phyloP scores from a whole-genome alignment of 2,888 invertebrate genomes.

The Drosophila mimetica region DNA sequence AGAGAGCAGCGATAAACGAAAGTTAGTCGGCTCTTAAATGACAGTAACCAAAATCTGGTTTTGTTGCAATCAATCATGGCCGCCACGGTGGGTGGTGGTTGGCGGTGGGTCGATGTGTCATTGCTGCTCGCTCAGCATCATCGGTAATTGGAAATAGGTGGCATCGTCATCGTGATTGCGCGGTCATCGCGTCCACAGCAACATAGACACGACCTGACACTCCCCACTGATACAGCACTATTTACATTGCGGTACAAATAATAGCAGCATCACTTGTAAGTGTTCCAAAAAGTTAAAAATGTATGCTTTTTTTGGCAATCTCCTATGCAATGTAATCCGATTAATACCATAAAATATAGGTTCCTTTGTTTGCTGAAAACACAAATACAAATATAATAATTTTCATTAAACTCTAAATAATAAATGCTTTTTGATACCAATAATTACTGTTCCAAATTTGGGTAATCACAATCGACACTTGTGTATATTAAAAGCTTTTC shows the following conservation, averaged over 20 bases:
- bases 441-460: too few relatives aligned
- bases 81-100: constrained; percentile 15
- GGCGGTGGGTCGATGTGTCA: constrained; percentile 8
- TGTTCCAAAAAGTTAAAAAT: background rate
- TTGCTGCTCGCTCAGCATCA: constrained; percentile 51
- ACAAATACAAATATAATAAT: too few relatives aligned
- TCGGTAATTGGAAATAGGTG: constrained; percentile 78
- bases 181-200: constrained; percentile 48
- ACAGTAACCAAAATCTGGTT: constrained; percentile 78
- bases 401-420: too few relatives aligned
- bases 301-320: too few relatives aligned
- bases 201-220: constrained; percentile 35
- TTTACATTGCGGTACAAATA: constrained; percentile 2
- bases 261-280: background rate
- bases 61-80: constrained; percentile 77
- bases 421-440: too few relatives aligned
- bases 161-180: constrained; percentile 67
- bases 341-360: too few relatives aligned
- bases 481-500: too few relatives aligned
- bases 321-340: too few relatives aligned
- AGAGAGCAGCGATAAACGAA: constrained; percentile 20
- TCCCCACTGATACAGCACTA: constrained; percentile 16
- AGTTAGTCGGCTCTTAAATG: constrained; percentile 72
- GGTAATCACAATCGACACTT: too few relatives aligned
- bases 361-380: too few relatives aligned